Base-by-base conservation (phyloP, 2,113 vertebrate genomes). In the Vulpes vulpes region DNA sequence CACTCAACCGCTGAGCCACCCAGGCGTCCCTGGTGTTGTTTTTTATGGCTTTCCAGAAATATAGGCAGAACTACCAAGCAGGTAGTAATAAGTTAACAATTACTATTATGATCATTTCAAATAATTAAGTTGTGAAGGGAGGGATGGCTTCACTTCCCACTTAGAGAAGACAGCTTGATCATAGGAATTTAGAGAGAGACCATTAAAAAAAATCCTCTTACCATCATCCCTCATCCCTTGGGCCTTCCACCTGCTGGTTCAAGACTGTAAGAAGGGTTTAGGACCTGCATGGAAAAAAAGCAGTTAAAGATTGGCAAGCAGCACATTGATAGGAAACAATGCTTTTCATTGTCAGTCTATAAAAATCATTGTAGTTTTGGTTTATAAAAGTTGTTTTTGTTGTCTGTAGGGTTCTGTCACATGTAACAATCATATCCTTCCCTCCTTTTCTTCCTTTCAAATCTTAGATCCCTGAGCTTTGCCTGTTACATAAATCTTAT, bases 351-450 rank as follows among this genome's bases (percentile, higher is more conserved):
- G 35, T 69, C 12, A 30, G 3, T 60, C 38, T 87, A 0, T 55
- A 27, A 73, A 64, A 73, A 67, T 43, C 60, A 65, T 30, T 38
- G 9, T 20, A 9, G 57, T 79, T 89, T 91, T 30, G 22, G 4
- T 62, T 83, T n/a, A 4, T 94, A 95, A 93, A 86, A 87, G 43
- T 60, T 93, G 43, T 49, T 76, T 93, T 91, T 73, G 20, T 62
- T 81, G 69, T 43, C 20, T 53, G 5, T 83, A 3, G 89, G 38
- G 62, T 85, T 73, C 57, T 64, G 23, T 84, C 27, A 59, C 23
- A 53, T 91, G 80, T 65, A 89, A 27, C 55, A 73, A 15, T 65
- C 51, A 92, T 35, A 51, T 12, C 5, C 30, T 78, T 88, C 16
- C 43, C 20, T 23, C 43, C 20, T 23, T 71, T 79, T 59, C 35